Base-by-base conservation (phyloP, 2,888 invertebrate genomes). In the Dendrolimus pini region DNA sequence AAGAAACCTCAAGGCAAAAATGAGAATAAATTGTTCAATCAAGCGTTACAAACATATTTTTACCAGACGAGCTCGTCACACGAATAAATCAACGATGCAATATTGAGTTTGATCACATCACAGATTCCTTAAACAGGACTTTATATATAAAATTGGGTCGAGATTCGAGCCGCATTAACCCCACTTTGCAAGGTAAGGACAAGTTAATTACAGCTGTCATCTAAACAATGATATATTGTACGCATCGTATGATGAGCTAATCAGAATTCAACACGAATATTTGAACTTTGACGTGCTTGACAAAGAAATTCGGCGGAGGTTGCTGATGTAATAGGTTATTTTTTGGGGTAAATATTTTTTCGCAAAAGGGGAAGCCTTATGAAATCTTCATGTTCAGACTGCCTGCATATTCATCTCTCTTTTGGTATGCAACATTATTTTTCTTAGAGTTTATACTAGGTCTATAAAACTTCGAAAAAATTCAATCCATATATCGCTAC, bases 231-330 rank as follows among this genome's bases (percentile, higher is more conserved):
- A 84, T 83, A 77, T 78, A 85, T 82, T 75, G 72, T 66, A 64
- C 60, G 65, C 72, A 75, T 74, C 74, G 73, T 74, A 71, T 75
- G 73, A 71, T 66, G 68, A 65, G 65, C 74, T 83, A 77, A 86
- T 89, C 80, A 84, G 72, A 80, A 89, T 89, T 89, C 89, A 81
- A 71, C 69, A 66, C 68, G 69, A 76, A 80, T 76, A 71, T 80
- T 82, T 86, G 83, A 88, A 82, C 86, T 85, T 82, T 87, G 82
- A 77, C 79, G 75, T 80, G 53, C 53, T 55, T 41, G 7, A 47
- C 41, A 53, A 79, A 77, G 72, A 78, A 80, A 78, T 75, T 75
- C 65, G 64, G 63, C 72, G 68, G 72, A 75, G 75, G 75, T 71
- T 72, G 67, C 63, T 74, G 72, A 72, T 69, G 77, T 66, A 73